Evolutionary conservation across 2,797 vertebrate species (phyloP).

Genomic region (Meriones psammophilus): DNA sequence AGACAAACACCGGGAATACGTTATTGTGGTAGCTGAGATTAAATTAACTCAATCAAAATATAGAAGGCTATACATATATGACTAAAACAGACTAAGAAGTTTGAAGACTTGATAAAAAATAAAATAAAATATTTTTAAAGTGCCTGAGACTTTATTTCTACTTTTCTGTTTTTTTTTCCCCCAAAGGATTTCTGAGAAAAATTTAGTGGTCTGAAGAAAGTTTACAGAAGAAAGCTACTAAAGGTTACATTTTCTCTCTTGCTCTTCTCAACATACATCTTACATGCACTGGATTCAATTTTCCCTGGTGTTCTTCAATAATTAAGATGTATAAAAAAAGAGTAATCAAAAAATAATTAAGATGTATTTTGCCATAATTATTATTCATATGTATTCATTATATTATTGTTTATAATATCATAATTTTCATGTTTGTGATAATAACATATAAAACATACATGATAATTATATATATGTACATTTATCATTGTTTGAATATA

Average conservation of each 20-base stretch:
- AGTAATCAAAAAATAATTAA: background rate
- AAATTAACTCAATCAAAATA: slow-evolving; percentile 4
- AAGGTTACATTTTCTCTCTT: background rate
- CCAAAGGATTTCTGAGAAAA: background rate
- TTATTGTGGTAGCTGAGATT: background rate
- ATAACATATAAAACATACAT: background rate
- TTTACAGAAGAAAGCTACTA: background rate
- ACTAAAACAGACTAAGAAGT: background rate
- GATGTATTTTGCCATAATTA: background rate
- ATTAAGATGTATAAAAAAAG: background rate
- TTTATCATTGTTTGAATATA: background rate
- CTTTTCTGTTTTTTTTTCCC: slow-evolving; percentile 3
- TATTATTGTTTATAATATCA: background rate
- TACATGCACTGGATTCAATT: background rate
- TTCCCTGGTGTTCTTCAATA: background rate
- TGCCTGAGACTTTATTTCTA: background rate
- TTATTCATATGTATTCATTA: background rate
- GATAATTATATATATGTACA: background rate
- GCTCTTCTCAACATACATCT: background rate
- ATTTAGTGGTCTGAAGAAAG: background rate
- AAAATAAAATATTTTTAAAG: slow-evolving; percentile 38
- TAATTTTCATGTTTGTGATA: background rate
- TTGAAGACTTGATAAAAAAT: background rate
- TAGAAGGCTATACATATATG: background rate
- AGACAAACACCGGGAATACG: background rate